Conservation (phyloP, 2,888 invertebrate species). For the Sesia apiformis region DNA sequence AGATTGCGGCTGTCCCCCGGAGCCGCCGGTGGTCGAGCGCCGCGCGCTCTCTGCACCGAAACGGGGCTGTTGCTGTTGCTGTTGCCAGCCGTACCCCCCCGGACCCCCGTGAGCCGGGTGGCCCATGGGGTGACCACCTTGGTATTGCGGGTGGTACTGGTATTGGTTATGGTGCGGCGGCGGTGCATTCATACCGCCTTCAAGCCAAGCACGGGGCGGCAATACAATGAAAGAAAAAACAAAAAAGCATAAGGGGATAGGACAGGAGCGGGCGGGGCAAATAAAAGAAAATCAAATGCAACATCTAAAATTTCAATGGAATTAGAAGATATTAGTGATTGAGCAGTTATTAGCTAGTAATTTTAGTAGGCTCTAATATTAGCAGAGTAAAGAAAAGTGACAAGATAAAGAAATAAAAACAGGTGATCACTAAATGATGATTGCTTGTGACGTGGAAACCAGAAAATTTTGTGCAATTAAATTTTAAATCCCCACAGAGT, state of each 20-base stretch:
- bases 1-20: conserved; percentile 22
- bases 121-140: conserved; percentile 27
- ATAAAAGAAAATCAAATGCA: conserved; percentile 46
- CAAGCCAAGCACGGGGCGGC: conserved; percentile 71
- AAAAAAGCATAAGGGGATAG: conserved; percentile 67
- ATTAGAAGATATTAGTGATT: conserved; percentile 30
- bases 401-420: conserved; percentile 17
- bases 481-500: conserved; percentile 53
- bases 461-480: conserved; percentile 47
- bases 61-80: conserved; percentile 47
- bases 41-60: conserved; percentile 70
- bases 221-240: conserved; percentile 71
- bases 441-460: conserved; percentile 49
- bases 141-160: conserved; percentile 71
- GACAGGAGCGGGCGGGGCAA: conserved; percentile 48
- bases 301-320: conserved; percentile 18
- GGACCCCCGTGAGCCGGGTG: not conserved
- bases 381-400: conserved; percentile 29
- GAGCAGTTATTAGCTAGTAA: conserved; percentile 1
- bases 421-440: conserved; percentile 24
- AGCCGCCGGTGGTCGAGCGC: conserved; percentile 29
- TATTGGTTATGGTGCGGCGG: conserved; percentile 71
- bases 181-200: conserved; percentile 75
- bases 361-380: conserved; percentile 48
- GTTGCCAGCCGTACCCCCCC: conserved; percentile 32